A percentile compares a stretch with the other conserved stretches of the same genome.
phyloP scores from a whole-genome alignment of 2,888 invertebrate species.

The Chrysodeixis includens region DNA sequence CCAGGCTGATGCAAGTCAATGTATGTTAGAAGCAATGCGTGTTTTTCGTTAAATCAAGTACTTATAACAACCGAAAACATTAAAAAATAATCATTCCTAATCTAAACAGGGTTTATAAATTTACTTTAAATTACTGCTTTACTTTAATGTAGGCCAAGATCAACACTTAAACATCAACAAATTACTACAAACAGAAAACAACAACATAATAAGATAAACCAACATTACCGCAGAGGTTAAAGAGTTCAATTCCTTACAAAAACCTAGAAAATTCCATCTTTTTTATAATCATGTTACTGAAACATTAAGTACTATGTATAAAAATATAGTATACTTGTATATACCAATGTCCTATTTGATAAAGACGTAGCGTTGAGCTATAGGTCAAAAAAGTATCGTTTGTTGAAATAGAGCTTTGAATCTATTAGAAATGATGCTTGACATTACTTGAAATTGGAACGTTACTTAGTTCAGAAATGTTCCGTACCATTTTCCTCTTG shows the following conservation, averaged over 20 bases:
- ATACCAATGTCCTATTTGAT: not conserved
- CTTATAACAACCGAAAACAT: too few species aligned
- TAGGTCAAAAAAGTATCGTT: slow-evolving; percentile 10
- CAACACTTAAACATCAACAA: too few species aligned
- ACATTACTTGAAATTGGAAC: not conserved
- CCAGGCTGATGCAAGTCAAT: too few species aligned
- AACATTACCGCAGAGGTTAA: not conserved
- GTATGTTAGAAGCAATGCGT: too few species aligned
- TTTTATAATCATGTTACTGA: slow-evolving; percentile 21
- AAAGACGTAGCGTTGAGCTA: slow-evolving; percentile 1
- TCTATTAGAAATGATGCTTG: slow-evolving; percentile 28
- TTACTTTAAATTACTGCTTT: too few species aligned
- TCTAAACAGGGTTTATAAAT: too few species aligned
- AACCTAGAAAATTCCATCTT: slow-evolving; percentile 24
- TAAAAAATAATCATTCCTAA: not conserved
- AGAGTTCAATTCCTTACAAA: not conserved
- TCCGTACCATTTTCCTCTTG: too few species aligned
- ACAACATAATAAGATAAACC: not conserved
- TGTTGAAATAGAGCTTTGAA: slow-evolving; percentile 24
- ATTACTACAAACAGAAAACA: not conserved
- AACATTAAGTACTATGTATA: not conserved
- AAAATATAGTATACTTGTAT: slow-evolving; percentile 2
- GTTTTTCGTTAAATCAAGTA: too few species aligned
- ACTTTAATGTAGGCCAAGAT: too few species aligned
- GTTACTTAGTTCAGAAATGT: too few species aligned